Conservation (phyloP, 1,140 invertebrate species). For the Solen grandis region DNA sequence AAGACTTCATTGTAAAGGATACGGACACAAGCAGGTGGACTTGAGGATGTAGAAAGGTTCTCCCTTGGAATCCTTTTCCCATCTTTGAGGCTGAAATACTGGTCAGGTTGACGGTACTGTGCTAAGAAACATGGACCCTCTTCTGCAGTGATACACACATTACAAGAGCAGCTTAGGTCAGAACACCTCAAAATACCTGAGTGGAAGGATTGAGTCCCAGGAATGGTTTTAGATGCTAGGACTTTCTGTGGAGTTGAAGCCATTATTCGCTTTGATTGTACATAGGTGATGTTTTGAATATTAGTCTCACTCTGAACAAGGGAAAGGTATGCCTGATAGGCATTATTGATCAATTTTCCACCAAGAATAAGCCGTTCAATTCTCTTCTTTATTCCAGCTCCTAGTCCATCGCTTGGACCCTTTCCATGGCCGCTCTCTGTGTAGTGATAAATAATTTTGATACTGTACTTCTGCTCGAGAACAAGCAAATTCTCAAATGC, state of each 20-base stretch:
- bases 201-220: conserved; percentile 30
- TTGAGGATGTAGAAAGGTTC: not conserved
- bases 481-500: not conserved
- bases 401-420: too few relatives aligned
- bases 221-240: not conserved
- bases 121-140: conserved; percentile 23
- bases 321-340: conserved; percentile 33
- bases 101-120: not conserved
- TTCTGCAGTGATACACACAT: not conserved
- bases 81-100: not conserved
- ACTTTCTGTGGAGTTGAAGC: not conserved
- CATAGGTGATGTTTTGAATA: not conserved
- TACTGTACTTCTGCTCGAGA: not conserved
- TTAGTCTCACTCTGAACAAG: not conserved
- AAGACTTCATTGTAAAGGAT: too few relatives aligned
- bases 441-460: conserved; percentile 4
- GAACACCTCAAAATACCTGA: not conserved
- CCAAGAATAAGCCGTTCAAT: conserved; percentile 12
- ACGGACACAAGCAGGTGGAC: too few relatives aligned
- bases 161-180: conserved; percentile 9
- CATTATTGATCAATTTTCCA: conserved; percentile 29
- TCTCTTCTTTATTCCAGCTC: conserved; percentile 5
- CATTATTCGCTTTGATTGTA: conserved; percentile 2
- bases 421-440: too few relatives aligned
- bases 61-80: conserved; percentile 10